phyloP scores from a whole-genome alignment of 92 coral and sea anemone genomes.

The Epizoanthus stellaris region DNA sequence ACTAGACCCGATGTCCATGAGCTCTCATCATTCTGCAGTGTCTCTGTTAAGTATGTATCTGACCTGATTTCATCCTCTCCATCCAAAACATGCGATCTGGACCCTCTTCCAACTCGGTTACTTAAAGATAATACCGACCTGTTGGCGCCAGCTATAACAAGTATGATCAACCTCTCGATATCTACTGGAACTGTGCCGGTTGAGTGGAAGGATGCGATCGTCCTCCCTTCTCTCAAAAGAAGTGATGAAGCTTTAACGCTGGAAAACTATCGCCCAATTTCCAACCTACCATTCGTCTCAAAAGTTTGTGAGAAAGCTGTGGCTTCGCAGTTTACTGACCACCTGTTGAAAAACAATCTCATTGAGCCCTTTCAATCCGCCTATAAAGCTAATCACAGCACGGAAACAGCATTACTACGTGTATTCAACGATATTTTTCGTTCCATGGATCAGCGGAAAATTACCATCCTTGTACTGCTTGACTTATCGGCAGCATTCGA shows the following conservation, averaged over 20 bases:
- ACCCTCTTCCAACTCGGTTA: too few species aligned
- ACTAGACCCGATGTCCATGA: too few species aligned
- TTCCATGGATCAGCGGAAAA: not conserved
- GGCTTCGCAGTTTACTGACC: constrained; percentile 2
- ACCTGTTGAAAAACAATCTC: not conserved
- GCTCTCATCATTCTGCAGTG: not conserved
- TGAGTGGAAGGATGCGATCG: not conserved
- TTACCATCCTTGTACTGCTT: constrained; percentile 2
- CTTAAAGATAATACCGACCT: too few species aligned
- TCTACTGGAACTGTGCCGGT: not conserved
- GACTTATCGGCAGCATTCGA: not conserved
- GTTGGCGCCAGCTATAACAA: too few species aligned
- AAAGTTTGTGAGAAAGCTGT: constrained; percentile 24
- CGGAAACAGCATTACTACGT: not conserved
- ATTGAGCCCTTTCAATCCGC: not conserved
- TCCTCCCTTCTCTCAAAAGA: not conserved
- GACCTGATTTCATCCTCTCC: not conserved
- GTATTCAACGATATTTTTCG: not conserved
- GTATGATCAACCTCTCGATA: too few species aligned
- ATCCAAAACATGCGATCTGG: not conserved
- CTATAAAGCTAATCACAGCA: not conserved
- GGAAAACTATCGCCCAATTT: not conserved
- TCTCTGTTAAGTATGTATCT: not conserved
- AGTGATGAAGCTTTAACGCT: not conserved
- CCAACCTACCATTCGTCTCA: constrained; percentile 15